Evolutionary conservation across 2,113 vertebrate species (phyloP).

Genomic region (Rhadina sibilatrix): DNA sequence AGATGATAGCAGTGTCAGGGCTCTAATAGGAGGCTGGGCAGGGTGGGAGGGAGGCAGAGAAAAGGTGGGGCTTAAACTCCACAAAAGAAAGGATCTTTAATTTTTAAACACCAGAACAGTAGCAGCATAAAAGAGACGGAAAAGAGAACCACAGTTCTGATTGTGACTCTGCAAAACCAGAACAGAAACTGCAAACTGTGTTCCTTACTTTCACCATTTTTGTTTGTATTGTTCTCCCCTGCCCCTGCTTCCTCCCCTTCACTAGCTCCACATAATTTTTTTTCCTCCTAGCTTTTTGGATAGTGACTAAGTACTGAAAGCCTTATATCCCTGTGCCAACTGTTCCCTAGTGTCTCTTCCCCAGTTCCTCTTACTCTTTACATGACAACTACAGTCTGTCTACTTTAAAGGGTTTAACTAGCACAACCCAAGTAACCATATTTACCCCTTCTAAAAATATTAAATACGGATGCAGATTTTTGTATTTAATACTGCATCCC

Average conservation of each 20-base stretch:
- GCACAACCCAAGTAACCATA: background rate
- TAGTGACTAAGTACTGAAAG: background rate
- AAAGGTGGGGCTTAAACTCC: background rate
- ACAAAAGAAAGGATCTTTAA: background rate
- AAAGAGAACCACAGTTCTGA: background rate
- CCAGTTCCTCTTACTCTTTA: background rate
- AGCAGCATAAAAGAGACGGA: background rate
- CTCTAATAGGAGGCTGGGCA: background rate
- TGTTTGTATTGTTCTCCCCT: background rate
- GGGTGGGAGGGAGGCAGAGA: no score
- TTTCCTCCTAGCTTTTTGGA: background rate
- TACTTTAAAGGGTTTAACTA: background rate
- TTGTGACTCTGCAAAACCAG: background rate
- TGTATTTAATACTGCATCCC: background rate
- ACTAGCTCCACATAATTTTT: background rate
- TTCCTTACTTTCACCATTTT: background rate
- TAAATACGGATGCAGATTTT: background rate
- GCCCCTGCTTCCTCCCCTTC: rapidly evolving
- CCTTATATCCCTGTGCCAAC: background rate
- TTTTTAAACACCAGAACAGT: background rate
- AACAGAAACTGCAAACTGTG: background rate
- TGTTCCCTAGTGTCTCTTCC: background rate
- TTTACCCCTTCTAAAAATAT: background rate
- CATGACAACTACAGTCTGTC: background rate
- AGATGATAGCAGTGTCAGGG: background rate